Conservation (phyloP, 2,888 invertebrate genomes). For the Epirrhoe tristata region DNA sequence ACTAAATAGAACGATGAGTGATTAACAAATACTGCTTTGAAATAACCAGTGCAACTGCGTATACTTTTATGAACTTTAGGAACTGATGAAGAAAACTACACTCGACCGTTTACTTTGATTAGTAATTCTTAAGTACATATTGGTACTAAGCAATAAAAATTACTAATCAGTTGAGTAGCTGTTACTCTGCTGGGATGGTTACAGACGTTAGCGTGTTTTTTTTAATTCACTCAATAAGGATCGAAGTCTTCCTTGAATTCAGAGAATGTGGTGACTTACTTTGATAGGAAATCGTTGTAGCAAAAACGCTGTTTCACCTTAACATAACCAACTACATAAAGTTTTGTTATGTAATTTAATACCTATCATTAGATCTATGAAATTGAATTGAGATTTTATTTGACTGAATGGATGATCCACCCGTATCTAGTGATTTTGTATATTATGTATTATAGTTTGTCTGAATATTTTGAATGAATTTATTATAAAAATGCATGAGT, state of each 20-base stretch:
- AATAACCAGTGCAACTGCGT: neutral
- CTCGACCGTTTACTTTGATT: too few species aligned
- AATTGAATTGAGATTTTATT: constrained; percentile 48
- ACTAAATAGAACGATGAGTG: neutral
- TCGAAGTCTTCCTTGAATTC: neutral
- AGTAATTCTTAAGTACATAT: too few species aligned
- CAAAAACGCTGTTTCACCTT: neutral
- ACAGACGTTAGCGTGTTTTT: neutral
- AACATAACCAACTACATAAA: neutral
- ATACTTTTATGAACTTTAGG: too few species aligned
- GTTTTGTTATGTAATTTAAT: constrained; percentile 1
- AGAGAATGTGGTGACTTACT: neutral
- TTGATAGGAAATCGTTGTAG: neutral
- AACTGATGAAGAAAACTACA: too few species aligned
- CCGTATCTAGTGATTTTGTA: constrained; percentile 55
- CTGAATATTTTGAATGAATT: constrained; percentile 49
- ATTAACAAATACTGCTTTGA: neutral
- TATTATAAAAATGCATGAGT: constrained; percentile 49
- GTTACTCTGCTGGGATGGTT: too few species aligned
- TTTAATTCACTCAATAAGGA: too few species aligned
- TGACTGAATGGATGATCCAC: constrained; percentile 56
- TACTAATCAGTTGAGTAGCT: too few species aligned
- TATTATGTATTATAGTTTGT: constrained; percentile 47
- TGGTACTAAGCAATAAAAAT: too few species aligned
- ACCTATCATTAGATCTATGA: constrained; percentile 32